These are phyloP conservation scores for Nebria brevicollis DNA, from an alignment of 2,888 invertebrate species.

Conservation along the genomic window DNA sequence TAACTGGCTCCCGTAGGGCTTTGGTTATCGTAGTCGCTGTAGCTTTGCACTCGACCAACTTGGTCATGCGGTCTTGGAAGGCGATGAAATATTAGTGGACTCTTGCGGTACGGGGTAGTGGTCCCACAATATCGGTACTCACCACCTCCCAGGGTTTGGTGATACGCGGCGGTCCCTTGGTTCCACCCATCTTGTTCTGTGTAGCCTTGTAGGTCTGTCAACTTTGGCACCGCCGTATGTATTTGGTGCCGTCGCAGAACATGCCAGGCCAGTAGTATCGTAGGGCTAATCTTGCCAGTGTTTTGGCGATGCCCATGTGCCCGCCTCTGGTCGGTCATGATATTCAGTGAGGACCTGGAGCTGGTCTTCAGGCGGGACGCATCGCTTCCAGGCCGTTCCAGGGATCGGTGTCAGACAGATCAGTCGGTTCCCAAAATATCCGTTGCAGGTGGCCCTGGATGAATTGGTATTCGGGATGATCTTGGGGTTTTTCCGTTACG, in stretches of 20 bases:
- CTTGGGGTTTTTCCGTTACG: no score
- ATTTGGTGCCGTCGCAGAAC: conserved; percentile 26
- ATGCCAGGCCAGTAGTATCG: conserved; percentile 50
- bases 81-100: no score
- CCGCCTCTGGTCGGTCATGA: conserved; percentile 41
- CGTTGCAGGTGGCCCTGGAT: no score
- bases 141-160: conserved; percentile 44
- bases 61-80: no score
- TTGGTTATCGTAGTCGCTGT: no score
- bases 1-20: no score
- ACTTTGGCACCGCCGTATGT: conserved; percentile 19
- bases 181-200: not conserved
- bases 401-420: no score
- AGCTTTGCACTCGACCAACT: no score
- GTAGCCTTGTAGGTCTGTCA: conserved; percentile 35
- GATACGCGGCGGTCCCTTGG: not conserved
- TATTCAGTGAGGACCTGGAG: conserved; percentile 25
- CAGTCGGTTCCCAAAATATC: no score
- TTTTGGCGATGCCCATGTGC: conserved; percentile 49
- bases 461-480: no score
- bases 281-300: conserved; percentile 36
- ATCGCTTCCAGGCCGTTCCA: no score
- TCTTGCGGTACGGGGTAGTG: conserved; percentile 48
- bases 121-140: conserved; percentile 48
- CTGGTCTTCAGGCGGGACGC: not conserved